A percentile compares a stretch with the other conserved stretches of the same genome.
phyloP scores from a whole-genome alignment of 2,888 invertebrate genomes.

The Lasiommata megera region DNA sequence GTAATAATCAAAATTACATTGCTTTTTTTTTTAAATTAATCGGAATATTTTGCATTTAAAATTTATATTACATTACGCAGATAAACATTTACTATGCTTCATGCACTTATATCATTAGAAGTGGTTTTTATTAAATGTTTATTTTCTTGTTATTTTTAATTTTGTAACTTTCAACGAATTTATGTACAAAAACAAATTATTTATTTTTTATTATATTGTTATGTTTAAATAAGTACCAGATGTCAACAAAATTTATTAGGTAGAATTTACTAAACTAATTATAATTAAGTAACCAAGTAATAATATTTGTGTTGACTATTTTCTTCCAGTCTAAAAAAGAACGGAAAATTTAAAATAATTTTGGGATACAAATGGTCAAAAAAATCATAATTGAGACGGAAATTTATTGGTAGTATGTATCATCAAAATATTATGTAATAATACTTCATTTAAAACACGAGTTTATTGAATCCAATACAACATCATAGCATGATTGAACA shows the following conservation, averaged over 20 bases:
- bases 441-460: too few species aligned
- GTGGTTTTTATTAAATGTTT: not conserved
- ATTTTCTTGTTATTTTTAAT: slow-evolving; percentile 3
- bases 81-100: not conserved
- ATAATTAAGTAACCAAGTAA: not conserved
- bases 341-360: too few species aligned
- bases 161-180: not conserved
- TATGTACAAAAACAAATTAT: slow-evolving; percentile 2
- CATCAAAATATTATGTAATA: too few species aligned
- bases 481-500: too few species aligned
- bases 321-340: too few species aligned
- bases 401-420: too few species aligned
- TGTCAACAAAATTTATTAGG: not conserved
- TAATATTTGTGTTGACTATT: too few species aligned
- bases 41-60: not conserved
- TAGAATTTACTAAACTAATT: too few species aligned
- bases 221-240: not conserved
- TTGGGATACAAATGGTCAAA: too few species aligned
- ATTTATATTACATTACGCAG: not conserved
- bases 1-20: too few species aligned
- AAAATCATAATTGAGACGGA: too few species aligned
- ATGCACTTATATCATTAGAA: not conserved
- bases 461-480: too few species aligned
- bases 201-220: not conserved
- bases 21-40: not conserved